Evolutionary conservation across 2,113 vertebrate species (phyloP).

Genomic region (Reinhardtius hippoglossoides): DNA sequence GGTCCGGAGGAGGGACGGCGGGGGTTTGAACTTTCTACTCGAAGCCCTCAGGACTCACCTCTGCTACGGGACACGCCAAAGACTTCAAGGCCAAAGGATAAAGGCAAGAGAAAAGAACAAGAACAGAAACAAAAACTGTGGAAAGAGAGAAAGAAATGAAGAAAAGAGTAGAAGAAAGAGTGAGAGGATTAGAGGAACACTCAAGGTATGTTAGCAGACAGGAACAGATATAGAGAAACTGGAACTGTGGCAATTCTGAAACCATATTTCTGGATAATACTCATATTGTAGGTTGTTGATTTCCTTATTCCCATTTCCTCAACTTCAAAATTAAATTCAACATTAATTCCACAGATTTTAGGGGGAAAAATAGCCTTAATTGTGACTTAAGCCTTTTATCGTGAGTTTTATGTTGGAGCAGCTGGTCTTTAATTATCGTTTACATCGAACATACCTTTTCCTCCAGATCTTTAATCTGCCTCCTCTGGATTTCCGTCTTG

Average conservation of each 20-base stretch:
- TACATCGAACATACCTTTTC: conserved; percentile 87
- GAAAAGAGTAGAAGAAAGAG: neutral
- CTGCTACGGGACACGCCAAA: conserved; percentile 87
- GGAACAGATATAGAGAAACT: conserved; percentile 22
- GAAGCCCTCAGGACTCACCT: conserved; percentile 88
- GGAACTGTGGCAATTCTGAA: neutral
- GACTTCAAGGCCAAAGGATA: conserved; percentile 99
- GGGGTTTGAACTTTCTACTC: conserved; percentile 11
- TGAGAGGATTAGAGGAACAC: conserved; percentile 54
- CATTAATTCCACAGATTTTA: neutral
- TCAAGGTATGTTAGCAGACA: conserved; percentile 61
- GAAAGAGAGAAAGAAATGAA: conserved; percentile 75
- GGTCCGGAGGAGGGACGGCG: conserved; percentile 17
- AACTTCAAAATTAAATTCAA: neutral
- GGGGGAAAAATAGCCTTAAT: neutral
- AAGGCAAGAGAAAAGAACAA: conserved; percentile 99
- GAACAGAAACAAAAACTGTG: conserved; percentile 99
- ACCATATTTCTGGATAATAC: too few relatives aligned
- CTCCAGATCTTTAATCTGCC: conserved; percentile 98
- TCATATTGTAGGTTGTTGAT: too few relatives aligned
- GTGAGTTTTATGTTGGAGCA: neutral
- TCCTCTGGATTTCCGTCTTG: conserved; percentile 98
- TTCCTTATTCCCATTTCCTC: too few relatives aligned
- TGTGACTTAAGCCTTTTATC: neutral
- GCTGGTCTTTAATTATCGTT: neutral